A percentile compares a stretch with the other conserved stretches of the same genome.
Conservation (phyloP, 2,888 invertebrate genomes). For the Subacronicta megacephala region DNA sequence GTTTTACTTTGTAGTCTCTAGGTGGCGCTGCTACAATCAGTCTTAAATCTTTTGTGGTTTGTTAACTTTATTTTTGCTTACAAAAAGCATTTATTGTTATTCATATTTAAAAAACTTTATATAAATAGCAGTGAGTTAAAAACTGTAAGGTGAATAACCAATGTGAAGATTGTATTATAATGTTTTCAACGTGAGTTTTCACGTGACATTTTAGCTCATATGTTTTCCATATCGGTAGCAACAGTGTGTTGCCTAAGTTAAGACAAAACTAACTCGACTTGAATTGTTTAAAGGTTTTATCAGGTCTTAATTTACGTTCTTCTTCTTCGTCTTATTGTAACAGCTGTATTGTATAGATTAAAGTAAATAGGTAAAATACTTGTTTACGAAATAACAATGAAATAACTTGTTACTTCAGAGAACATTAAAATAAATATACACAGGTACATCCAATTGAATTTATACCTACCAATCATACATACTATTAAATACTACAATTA, state of each 20-base stretch:
- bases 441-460: no score
- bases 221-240: slow-evolving; percentile 24
- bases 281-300: neutral
- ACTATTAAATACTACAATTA: neutral
- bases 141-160: slow-evolving; percentile 38
- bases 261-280: slow-evolving; percentile 7
- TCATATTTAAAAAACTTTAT: slow-evolving; percentile 10
- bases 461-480: no score
- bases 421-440: no score
- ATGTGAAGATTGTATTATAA: slow-evolving; percentile 6
- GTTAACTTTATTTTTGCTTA: slow-evolving; percentile 31
- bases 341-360: slow-evolving; percentile 9
- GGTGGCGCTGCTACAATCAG: slow-evolving; percentile 59
- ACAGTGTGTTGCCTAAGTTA: neutral
- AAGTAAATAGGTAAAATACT: no score
- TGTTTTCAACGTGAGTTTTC: slow-evolving; percentile 18
- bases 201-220: slow-evolving; percentile 19
- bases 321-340: slow-evolving; percentile 14
- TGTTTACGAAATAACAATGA: neutral
- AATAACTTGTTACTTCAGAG: no score
- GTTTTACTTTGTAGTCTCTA: slow-evolving; percentile 56
- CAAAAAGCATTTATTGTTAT: slow-evolving; percentile 11
- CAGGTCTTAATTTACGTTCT: neutral
- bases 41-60: slow-evolving; percentile 25
- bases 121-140: slow-evolving; percentile 14